Base-by-base conservation (phyloP, 2,113 vertebrate genomes). In the Mionectes macconnelli region DNA sequence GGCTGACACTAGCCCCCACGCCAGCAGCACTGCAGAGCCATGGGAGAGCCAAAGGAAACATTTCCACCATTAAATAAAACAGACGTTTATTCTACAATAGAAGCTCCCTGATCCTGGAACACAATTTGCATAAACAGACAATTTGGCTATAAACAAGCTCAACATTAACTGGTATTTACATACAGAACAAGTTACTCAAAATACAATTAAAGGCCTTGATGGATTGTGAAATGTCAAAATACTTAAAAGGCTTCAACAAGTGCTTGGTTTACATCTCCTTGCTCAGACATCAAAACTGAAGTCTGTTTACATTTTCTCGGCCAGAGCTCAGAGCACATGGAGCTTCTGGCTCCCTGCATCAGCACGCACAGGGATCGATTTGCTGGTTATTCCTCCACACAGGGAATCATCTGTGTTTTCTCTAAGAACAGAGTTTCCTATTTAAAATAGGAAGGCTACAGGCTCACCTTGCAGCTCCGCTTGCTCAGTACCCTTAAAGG, bases 111-210 rank as follows among this genome's bases (percentile, higher is more conserved):
- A 97, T 98, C 97, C 89, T 96, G 96, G 97, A 97, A 97, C 90
- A 80, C 86, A 74, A 98, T 98, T 98, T 98, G 97, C 98, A 98
- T 98, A 98, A 98, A 97, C 93, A 98, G 98, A 97, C 97, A 98
- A 97, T 97, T 96, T 98, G 96, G 97, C 97, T 98, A 96, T 97
- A 98, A 98, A 98, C 97, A 98, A 97, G 95, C 97, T 91, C 96
- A 97, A 97, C 96, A 97, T 97, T 97, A 97, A 97, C 97, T 94
- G 76, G 94, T 98, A 98, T 98, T 98, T 98, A 98, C 97, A 98
- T 98, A 97, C 94, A 98, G 97, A 98, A 95, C 91, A 97, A 98
- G 95, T 97, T 97, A 96, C 96, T 98, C 97, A 98, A 98, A 98
- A 97, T 94, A 97, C 96, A 98, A 97, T 98, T 98, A 98, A 97